phyloP scores from a whole-genome alignment of 2,113 vertebrate genomes.

The Manacus vitellinus region DNA sequence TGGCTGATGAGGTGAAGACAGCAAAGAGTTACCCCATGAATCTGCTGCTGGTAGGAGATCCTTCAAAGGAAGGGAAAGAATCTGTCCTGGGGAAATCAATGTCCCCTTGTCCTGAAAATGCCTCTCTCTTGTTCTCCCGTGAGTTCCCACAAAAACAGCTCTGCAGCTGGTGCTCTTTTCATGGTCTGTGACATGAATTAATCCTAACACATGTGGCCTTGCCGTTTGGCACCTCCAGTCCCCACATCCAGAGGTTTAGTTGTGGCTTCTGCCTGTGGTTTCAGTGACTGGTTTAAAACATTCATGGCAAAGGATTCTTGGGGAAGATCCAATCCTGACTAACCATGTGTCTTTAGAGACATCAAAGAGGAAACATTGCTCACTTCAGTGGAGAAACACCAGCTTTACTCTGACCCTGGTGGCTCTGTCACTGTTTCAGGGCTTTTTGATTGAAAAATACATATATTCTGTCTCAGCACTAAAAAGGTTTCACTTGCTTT shows the following conservation, averaged over 20 bases:
- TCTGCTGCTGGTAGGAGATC: not conserved
- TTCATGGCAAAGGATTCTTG: not conserved
- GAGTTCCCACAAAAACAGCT: not conserved
- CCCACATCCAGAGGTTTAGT: not conserved
- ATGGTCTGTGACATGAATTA: constrained; percentile 1
- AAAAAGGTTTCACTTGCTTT: not conserved
- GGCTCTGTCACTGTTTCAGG: not conserved
- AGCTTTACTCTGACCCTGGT: not conserved
- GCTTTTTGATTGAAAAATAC: not conserved
- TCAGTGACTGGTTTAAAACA: not conserved
- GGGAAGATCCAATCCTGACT: not conserved
- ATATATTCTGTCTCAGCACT: not conserved
- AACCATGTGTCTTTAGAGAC: not conserved
- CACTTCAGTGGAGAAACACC: not conserved
- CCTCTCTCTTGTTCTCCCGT: not conserved
- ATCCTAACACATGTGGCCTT: not conserved
- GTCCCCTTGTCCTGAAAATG: not conserved
- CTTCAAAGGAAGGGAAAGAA: not conserved
- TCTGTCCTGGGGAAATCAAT: not conserved
- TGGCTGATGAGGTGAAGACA: not conserved
- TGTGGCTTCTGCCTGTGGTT: constrained; percentile 32
- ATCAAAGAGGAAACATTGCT: not conserved
- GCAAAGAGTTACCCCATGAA: not conserved
- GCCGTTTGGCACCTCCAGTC: not conserved
- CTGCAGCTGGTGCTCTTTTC: not conserved